Conservation (phyloP, 1,140 invertebrate genomes). For the Bombus consobrinus region DNA sequence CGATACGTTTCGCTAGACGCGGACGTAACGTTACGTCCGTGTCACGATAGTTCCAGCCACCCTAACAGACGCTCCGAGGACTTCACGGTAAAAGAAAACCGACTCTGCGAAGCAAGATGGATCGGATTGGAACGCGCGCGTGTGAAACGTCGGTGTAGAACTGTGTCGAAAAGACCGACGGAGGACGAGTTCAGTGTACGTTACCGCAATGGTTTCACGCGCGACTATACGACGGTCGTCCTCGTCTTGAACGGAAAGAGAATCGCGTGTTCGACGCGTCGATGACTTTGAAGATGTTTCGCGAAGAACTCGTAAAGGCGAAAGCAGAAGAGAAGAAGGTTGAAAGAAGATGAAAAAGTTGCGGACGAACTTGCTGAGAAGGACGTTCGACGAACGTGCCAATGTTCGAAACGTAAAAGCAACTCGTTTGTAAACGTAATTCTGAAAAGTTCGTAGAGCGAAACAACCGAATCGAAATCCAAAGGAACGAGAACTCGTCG, state of each 20-base stretch:
- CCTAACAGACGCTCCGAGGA: background rate
- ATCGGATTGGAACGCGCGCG: background rate
- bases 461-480: background rate
- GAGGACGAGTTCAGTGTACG: background rate
- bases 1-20: background rate
- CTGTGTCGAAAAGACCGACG: background rate
- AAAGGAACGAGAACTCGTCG: background rate
- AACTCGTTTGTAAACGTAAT: constrained; percentile 10
- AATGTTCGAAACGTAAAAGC: background rate
- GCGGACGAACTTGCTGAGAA: background rate
- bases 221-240: background rate
- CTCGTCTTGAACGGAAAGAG: background rate
- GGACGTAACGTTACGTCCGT: background rate
- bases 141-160: background rate
- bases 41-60: background rate
- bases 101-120: background rate
- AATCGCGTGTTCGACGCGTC: background rate
- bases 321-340: background rate
- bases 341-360: background rate
- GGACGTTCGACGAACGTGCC: background rate
- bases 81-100: background rate
- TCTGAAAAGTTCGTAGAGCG: background rate
- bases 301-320: background rate
- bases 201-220: background rate
- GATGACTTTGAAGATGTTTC: background rate